Evolutionary conservation across 2,113 vertebrate genomes (phyloP).

Genomic region (Alosa alosa): DNA sequence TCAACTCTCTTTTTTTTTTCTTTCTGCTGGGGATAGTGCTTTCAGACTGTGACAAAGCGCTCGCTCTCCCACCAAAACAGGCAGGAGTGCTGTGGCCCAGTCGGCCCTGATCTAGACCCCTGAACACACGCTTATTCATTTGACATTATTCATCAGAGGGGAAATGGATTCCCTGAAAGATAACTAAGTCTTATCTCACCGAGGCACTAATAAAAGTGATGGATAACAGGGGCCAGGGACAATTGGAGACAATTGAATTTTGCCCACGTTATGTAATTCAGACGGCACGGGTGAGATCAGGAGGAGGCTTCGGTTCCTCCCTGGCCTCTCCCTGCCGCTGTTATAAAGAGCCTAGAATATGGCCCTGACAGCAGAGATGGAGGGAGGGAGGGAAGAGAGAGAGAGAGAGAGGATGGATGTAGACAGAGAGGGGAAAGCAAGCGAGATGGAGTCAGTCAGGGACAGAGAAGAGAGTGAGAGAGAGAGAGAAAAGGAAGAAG

Average conservation of each 20-base stretch:
- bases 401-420: background rate
- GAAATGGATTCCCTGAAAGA: conserved; percentile 71
- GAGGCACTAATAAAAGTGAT: conserved; percentile 76
- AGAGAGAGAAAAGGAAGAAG: background rate
- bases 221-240: conserved; percentile 68
- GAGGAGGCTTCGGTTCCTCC: conserved; percentile 61
- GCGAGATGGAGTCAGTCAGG: background rate
- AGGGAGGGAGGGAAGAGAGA: background rate
- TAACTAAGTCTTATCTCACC: conserved; percentile 73
- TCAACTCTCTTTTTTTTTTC: conserved; percentile 33
- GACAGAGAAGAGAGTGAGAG: background rate
- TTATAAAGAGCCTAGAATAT: conserved; percentile 57
- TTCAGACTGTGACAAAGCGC: conserved; percentile 20
- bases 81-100: background rate
- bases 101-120: conserved; percentile 42
- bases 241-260: conserved; percentile 77
- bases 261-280: conserved; percentile 72
- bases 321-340: conserved; percentile 43
- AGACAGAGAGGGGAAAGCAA: background rate
- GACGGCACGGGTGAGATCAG: conserved; percentile 60
- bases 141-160: conserved; percentile 58
- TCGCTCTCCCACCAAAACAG: background rate
- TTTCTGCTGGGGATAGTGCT: conserved; percentile 23
- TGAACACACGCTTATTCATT: conserved; percentile 57
- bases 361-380: conserved; percentile 26